Percentiles rank a stretch among this genome's conserved stretches.
phyloP scores from a whole-genome alignment of 2,797 vertebrate species.

The Pseudochirops corinnae region DNA sequence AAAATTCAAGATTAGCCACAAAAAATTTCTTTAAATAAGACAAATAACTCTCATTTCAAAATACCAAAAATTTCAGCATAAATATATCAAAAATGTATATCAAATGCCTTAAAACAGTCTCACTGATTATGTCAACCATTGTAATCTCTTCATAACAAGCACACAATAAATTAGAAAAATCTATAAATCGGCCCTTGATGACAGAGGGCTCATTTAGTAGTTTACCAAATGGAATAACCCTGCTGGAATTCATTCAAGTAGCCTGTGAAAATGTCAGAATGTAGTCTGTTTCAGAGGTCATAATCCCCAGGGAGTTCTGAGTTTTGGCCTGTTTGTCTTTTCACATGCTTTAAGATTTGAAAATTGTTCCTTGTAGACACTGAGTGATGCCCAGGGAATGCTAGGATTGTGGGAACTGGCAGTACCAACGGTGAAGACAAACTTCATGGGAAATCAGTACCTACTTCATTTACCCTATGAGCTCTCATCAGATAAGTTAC shows the following conservation, averaged over 20 bases:
- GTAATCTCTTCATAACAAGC: conserved; percentile 82
- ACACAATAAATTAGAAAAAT: conserved; percentile 70
- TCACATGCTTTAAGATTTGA: conserved; percentile 90
- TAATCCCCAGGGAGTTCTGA: conserved; percentile 84
- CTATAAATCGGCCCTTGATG: conserved; percentile 82
- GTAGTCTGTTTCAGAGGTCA: conserved; percentile 86
- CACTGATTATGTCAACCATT: conserved; percentile 77
- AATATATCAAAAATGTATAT: conserved; percentile 73
- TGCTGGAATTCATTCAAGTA: conserved; percentile 85
- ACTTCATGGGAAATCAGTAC: conserved; percentile 86
- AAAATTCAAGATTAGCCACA: conserved; percentile 67
- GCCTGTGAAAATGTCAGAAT: conserved; percentile 89
- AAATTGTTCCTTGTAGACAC: conserved; percentile 89
- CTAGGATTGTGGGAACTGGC: conserved; percentile 90
- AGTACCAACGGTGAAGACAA: conserved; percentile 83
- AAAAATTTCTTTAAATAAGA: conserved; percentile 76
- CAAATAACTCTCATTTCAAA: conserved; percentile 78
- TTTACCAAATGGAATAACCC: conserved; percentile 85
- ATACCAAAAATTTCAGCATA: conserved; percentile 65
- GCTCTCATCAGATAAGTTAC: conserved; percentile 62
- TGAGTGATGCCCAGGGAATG: conserved; percentile 90
- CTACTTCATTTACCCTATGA: conserved; percentile 72
- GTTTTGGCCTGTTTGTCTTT: conserved; percentile 87
- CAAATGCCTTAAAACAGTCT: conserved; percentile 76
- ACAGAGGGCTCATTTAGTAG: conserved; percentile 84